Conservation (phyloP, 2,797 vertebrate species). For the Peromyscus aztecus region DNA sequence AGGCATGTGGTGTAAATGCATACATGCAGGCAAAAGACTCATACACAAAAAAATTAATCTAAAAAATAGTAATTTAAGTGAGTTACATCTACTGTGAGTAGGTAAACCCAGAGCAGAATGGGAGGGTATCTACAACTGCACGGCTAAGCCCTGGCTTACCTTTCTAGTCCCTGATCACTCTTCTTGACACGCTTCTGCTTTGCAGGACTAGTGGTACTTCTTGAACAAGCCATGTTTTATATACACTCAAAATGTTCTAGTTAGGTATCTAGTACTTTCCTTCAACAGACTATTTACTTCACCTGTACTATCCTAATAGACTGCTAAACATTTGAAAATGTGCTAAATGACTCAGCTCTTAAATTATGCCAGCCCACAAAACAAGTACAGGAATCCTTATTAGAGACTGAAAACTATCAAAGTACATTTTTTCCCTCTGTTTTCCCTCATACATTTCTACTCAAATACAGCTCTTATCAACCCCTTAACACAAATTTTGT, state of each 20-base stretch:
- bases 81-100: not conserved
- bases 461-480: slow-evolving; percentile 6
- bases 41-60: not conserved
- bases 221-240: slow-evolving; percentile 25
- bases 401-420: not conserved
- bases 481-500: not conserved
- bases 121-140: not conserved
- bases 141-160: slow-evolving; percentile 23
- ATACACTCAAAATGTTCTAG: slow-evolving; percentile 23
- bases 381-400: not conserved
- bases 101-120: not conserved
- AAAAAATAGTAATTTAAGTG: not conserved
- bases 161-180: not conserved
- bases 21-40: not conserved
- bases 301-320: not conserved
- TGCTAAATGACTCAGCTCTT: slow-evolving; percentile 35
- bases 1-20: not conserved
- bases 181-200: not conserved
- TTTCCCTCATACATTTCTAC: slow-evolving; percentile 32
- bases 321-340: slow-evolving; percentile 57
- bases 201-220: not conserved
- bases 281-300: slow-evolving; percentile 31
- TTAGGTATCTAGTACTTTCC: not conserved
- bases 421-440: not conserved
- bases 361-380: not conserved